phyloP scores from a whole-genome alignment of 2,797 vertebrate species.

The Botia kubotai region DNA sequence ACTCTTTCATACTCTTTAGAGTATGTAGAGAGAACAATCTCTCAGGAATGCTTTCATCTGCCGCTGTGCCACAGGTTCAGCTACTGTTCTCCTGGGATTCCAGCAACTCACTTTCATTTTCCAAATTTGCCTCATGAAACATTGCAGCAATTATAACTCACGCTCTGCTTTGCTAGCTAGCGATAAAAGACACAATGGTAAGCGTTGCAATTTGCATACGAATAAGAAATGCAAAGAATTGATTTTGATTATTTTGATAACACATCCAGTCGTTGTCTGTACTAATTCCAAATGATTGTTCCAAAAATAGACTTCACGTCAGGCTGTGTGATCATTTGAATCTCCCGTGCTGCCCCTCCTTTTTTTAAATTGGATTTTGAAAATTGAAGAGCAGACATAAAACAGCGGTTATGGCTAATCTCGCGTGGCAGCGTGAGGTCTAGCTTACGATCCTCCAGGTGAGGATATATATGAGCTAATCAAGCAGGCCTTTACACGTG shows the following conservation, averaged over 20 bases:
- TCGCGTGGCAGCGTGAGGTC: constrained; percentile 23
- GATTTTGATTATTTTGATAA: constrained; percentile 42
- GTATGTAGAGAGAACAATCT: constrained; percentile 49
- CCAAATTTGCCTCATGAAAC: constrained; percentile 54
- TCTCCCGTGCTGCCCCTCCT: constrained; percentile 13
- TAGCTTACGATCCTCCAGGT: constrained; percentile 39
- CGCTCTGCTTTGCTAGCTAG: constrained; percentile 38
- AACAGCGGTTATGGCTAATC: constrained; percentile 40
- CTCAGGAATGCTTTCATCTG: constrained; percentile 55
- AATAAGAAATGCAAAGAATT: constrained; percentile 37
- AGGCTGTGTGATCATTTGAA: constrained; percentile 2
- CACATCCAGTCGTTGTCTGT: constrained; percentile 22
- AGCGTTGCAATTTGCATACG: constrained; percentile 44
- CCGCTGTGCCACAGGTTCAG: constrained; percentile 56
- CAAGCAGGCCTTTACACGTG: constrained; percentile 35
- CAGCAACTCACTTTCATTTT: constrained; percentile 43
- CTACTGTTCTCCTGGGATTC: constrained; percentile 45
- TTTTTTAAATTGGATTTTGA: constrained; percentile 51
- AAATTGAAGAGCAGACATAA: constrained; percentile 55
- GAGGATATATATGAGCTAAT: constrained; percentile 48
- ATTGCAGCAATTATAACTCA: constrained; percentile 49
- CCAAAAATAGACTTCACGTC: constrained; percentile 25
- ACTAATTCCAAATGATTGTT: constrained; percentile 48
- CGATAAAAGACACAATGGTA: constrained; percentile 23
- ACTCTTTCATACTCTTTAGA: constrained; percentile 55